Evolutionary conservation across 2,888 invertebrate species (phyloP), one percentile per base, ranked within the genome.

Genomic region (Ellobium chinense): DNA sequence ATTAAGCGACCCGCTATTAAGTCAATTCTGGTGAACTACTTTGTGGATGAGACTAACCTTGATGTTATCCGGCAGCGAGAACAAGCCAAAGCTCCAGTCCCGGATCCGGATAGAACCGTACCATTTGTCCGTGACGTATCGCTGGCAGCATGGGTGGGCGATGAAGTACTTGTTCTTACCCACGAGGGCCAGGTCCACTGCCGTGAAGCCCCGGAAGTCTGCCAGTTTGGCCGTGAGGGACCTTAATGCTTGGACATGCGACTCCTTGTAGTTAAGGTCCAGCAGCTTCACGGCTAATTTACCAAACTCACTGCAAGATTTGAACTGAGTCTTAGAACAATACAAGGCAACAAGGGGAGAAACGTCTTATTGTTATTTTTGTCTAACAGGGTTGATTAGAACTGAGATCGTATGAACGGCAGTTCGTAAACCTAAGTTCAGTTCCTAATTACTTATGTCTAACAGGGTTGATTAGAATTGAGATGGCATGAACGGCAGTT

Each of bases 61-160:
- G 34, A 80, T 18, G 31, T 27, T 27, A 3, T 80, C 80, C 27
- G 80, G 73, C 24, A 80, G 56, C 37, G 31, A 85, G 9, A 90
- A 72, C 2, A 92, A 92, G 4, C 91, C 91, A 89, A 90, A 91
- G 72, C 90, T 88, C 9, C 92, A 81, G 63, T 93, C 92, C 66
- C 91, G 87, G 4, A 93, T 87, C 36, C 91, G 88, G 58, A 93
- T 89, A 21, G 89, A 85, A 1, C 93, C 93, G 78, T 88, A 92
- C 78, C 93, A 92, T 70, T 92, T 90, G 56, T 92, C 91, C 12
- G 92, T 92, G 14, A 94, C 89, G 93, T 93, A 94, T 83, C 93
- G 91, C 88, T 94, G 94, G 86, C 93, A 94, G 81, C 93, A 93
- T 3, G 93, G 93, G 85, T 94, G 94, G 2, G 94, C 92, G 37